Percentiles rank a stretch among this genome's conserved stretches.
Conservation (phyloP, 2,888 invertebrate species). For the Listrodromus nycthemerus region DNA sequence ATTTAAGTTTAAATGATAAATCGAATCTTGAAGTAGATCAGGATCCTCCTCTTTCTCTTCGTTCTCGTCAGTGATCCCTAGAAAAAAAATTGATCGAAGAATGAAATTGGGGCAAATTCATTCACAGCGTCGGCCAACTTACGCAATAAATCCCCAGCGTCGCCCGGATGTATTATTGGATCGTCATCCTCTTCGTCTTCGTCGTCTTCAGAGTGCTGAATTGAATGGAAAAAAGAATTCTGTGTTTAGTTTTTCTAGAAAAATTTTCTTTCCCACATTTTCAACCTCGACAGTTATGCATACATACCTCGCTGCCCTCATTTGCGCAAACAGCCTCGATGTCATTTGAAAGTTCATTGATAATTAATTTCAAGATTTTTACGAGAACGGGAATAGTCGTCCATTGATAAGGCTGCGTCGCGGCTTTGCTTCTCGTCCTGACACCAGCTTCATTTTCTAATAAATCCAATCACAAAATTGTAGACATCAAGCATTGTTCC, state of each 20-base stretch:
- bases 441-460: conserved; percentile 77
- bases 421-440: conserved; percentile 85
- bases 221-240: not conserved
- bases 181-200: conserved; percentile 79
- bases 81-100: conserved; percentile 11
- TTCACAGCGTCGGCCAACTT: conserved; percentile 62
- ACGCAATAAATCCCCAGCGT: conserved; percentile 75
- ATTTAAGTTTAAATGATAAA: conserved; percentile 87
- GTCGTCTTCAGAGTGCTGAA: conserved; percentile 79
- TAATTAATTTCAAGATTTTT: conserved; percentile 90
- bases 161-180: conserved; percentile 77
- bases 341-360: conserved; percentile 88
- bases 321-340: conserved; percentile 84
- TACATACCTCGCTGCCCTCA: conserved; percentile 80
- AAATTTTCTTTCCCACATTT: conserved; percentile 2
- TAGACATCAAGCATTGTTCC: not conserved
- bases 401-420: conserved; percentile 85
- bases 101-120: not conserved
- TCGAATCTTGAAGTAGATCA: conserved; percentile 87
- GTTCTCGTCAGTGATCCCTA: conserved; percentile 70
- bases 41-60: conserved; percentile 85
- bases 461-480: conserved; percentile 10
- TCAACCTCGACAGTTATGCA: not conserved
- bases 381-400: conserved; percentile 88
- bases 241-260: conserved; percentile 8